These are phyloP conservation scores for Siderastrea siderea DNA, from an alignment of 92 coral and sea anemone genomes.

Conservation along the genomic window DNA sequence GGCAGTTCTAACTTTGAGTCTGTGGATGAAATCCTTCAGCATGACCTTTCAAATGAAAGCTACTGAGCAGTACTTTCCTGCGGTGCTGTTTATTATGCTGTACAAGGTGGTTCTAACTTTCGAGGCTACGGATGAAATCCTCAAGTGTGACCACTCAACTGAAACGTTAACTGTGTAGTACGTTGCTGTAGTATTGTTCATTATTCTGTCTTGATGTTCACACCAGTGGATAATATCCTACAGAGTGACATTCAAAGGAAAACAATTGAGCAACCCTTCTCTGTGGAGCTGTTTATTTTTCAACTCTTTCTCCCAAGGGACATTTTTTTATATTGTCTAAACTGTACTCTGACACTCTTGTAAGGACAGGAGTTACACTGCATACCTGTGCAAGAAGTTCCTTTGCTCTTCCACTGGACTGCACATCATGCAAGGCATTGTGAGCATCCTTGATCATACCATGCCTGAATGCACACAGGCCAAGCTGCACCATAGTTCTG, in stretches of 20 bases:
- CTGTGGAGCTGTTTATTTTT: too few relatives aligned
- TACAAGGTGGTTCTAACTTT: too few relatives aligned
- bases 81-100: too few relatives aligned
- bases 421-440: constrained; percentile 95
- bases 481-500: constrained; percentile 99
- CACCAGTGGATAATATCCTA: not conserved
- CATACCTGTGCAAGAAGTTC: constrained; percentile 97
- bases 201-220: too few relatives aligned
- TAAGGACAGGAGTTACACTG: not conserved
- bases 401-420: constrained; percentile 98
- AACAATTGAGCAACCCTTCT: not conserved
- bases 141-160: too few relatives aligned
- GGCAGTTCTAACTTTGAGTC: too few relatives aligned
- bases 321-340: too few relatives aligned
- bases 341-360: not conserved
- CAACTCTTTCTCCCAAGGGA: too few relatives aligned
- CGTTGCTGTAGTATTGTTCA: not conserved
- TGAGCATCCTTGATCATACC: constrained; percentile 99
- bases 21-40: too few relatives aligned
- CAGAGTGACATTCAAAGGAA: not conserved
- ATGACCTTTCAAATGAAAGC: too few relatives aligned
- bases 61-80: too few relatives aligned
- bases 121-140: too few relatives aligned
- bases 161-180: not conserved
- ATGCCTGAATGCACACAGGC: constrained; percentile 98